Evolutionary conservation across 2,888 invertebrate genomes (phyloP).

Genomic region (Tetanocera ferruginea): DNA sequence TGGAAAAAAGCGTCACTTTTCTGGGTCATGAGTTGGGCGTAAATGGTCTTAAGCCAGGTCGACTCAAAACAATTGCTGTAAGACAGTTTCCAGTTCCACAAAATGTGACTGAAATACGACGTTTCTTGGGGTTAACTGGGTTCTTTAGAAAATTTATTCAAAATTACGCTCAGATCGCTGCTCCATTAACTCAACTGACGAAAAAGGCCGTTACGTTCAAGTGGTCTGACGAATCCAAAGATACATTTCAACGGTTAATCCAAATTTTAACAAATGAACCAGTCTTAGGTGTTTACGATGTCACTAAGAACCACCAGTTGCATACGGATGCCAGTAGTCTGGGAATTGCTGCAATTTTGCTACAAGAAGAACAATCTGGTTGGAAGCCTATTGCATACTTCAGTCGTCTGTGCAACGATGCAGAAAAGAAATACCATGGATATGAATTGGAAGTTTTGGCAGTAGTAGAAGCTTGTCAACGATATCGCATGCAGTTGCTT

Average conservation of each 20-base stretch:
- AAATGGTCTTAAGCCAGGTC: constrained; percentile 48
- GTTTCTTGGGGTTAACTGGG: constrained; percentile 55
- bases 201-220: too few species aligned
- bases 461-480: not conserved
- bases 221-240: too few species aligned
- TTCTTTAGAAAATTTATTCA: constrained; percentile 46
- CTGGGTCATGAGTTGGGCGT: constrained; percentile 53
- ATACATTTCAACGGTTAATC: constrained; percentile 50
- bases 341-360: constrained; percentile 58
- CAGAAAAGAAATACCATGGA: not conserved
- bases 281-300: constrained; percentile 52
- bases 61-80: constrained; percentile 50
- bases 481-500: not conserved
- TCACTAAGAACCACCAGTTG: constrained; percentile 40
- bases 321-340: constrained; percentile 62
- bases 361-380: constrained; percentile 49
- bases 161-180: constrained; percentile 48
- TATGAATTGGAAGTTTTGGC: too few species aligned
- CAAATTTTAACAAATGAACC: constrained; percentile 50
- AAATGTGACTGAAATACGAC: constrained; percentile 52
- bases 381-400: constrained; percentile 17
- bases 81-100: constrained; percentile 49
- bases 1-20: constrained; percentile 51
- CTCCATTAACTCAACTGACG: constrained; percentile 50
- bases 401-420: constrained; percentile 8